Evolutionary conservation across 1,140 invertebrate species (phyloP), one percentile per base, ranked within the genome.

Genomic region (Psix sp.): DNA sequence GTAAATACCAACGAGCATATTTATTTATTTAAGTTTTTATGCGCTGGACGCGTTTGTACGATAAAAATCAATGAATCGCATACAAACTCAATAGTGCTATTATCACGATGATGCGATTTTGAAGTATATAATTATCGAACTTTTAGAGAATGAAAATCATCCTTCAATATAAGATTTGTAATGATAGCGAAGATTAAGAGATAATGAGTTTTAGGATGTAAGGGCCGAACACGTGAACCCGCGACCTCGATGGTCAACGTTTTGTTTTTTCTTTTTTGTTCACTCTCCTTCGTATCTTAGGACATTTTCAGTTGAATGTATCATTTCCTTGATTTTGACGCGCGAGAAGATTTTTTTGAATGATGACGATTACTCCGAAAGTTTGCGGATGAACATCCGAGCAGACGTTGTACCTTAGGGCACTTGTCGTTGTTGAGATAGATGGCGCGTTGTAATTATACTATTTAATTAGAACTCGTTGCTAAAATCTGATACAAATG

Each of bases 11-110:
- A 79, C 73, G 76, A 76, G 80, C 76, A 71, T 80, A 80, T 83
- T 82, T 82, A 84, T 84, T 84, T 84, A 77, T 80, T 85, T 83
- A 82, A 81, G 82, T 82, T 84, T 82, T 56, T 78, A 83, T 84
- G 84, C 84, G 84, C 84, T 85, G 84, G 84, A 84, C 84, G 84
- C 84, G 81, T 84, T 73, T 79, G 77, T 82, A 78, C 76, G 77
- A 60, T 73, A 29, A 48, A 80, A 80, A 36, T 9, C 63, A 72
- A 76, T 75, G 78, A 82, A 82, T 83, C 76, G 71, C 76, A 83
- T 65, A 80, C 70, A 72, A 79, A 81, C 74, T 67, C 60, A 78
- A 65, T 65, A 49, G 38, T 54, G 5, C 33, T 59, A 65, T 46
- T 38, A 46, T 54, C 42, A 54, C 11, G 46, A 33, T n/a, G 35